Conservation (phyloP, 1,140 invertebrate genomes). For the Mercenaria mercenaria region DNA sequence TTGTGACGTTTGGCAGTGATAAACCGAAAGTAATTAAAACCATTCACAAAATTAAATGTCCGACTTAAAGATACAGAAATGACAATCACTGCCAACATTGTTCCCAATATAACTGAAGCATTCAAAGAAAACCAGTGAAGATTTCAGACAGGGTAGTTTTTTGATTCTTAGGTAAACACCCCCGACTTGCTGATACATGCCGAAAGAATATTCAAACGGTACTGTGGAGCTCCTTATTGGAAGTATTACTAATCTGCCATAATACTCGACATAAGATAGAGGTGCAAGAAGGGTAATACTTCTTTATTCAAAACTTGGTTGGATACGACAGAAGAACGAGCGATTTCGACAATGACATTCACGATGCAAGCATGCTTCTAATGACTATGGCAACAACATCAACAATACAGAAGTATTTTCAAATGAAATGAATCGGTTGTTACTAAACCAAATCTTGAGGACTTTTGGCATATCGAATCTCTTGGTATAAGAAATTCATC, state of each 20-base stretch:
- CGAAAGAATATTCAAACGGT: not conserved
- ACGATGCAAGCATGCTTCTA: not conserved
- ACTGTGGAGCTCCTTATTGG: not conserved
- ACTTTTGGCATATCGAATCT: conserved; percentile 32
- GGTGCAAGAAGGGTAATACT: not conserved
- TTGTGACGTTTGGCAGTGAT: not conserved
- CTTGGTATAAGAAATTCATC: not conserved
- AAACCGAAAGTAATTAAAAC: conserved; percentile 5
- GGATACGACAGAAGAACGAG: not conserved
- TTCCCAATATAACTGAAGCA: not conserved
- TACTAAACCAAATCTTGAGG: not conserved
- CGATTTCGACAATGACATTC: not conserved
- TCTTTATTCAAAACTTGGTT: too few relatives aligned
- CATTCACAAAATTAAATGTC: not conserved
- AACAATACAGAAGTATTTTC: not conserved
- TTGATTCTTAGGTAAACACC: not conserved
- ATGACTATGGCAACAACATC: not conserved
- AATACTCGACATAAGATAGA: not conserved
- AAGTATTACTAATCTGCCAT: not conserved
- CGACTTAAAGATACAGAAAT: not conserved
- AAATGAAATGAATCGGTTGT: not conserved
- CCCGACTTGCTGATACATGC: not conserved
- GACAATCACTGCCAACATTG: not conserved
- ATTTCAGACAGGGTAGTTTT: not conserved
- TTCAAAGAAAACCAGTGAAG: not conserved